Evolutionary conservation across 2,888 invertebrate species (phyloP), one percentile per base, ranked within the genome.

Genomic region (Rhagonycha fulva): DNA sequence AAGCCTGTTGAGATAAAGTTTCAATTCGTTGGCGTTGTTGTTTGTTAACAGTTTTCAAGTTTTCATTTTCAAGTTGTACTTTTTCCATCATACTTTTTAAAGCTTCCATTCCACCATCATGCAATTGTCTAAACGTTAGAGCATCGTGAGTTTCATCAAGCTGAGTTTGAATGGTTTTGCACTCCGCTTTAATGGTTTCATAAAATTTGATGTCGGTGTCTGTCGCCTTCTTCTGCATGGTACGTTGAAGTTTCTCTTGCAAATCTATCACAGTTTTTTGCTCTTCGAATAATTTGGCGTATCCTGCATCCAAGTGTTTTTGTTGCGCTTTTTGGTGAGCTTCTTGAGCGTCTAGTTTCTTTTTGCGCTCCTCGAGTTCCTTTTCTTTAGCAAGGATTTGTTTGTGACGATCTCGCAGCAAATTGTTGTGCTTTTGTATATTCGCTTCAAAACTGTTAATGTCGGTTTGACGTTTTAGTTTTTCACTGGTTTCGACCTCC

Each of bases 401-500:
- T 19, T 76, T 30, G 30, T 66, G 60, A 24, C 75, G 70, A 9
- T 76, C 75, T 4, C 68, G 28, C n/a, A 75, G 67, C 5, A 72
- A 19, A 14, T 73, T 68, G 24, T 76, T 75, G 28, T 80, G 74
- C 12, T 69, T 62, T 19, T 72, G 70, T 5, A 74, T 60, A 76
- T 78, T 76, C 23, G 9, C 26, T 32, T 76, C n/a, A 32, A 62
- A 72, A 9, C 71, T 62, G 2, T 74, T 63, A 4, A 69, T 26
- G 75, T 78, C 71, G n/a, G 28, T 70, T 80, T 79, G 9, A 74
- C 75, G 47, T 30, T 14, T 70, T 19, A 80, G 28, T 30, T 14
- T 78, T 75, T 84, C 83, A 63, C 75, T 77, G 61, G 81, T 81
- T 76, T 85, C 84, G 7, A 72, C 70, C 14, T 82, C 82, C 30